Base-by-base conservation (phyloP, 2,113 vertebrate genomes). In the Mirounga angustirostris region DNA sequence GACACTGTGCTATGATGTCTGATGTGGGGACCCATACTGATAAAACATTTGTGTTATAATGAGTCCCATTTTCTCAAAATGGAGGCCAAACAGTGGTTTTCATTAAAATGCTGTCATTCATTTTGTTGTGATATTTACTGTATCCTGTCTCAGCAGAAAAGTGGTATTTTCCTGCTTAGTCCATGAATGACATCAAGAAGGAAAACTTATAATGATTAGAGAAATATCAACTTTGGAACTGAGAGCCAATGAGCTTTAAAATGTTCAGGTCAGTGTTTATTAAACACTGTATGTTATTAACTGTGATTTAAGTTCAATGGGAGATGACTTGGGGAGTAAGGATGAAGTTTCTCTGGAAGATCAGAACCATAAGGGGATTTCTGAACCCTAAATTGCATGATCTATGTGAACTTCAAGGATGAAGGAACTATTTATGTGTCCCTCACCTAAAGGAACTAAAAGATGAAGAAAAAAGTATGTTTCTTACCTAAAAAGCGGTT, bases 71-170 rank as follows among this genome's bases (percentile, higher is more conserved):
- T 97, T 95, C 82, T 91, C 43, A 59, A 97, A 94, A 89, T 54
- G 14, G 71, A 95, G 56, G 33, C 24, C 67, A 59, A 98, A 91
- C 36, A 54, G n/a, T 89, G 54, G 7, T 91, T 97, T 97, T 81
- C 91, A 98, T 98, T 97, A 98, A 98, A 96, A 96, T 82, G 69
- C 71, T 96, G 78, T 88, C 92, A 97, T 94, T 97, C 78, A 91
- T 94, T 94, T 95, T 94, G 71, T 91, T 43, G 2, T 93, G 85
- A 73, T 96, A 95, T 79, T 97, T 96, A 80, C 56, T 63, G 2
- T 89, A 65, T 89, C 78, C 97, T 95, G 40, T 91, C 81, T 82
- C 15, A 74, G 36, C 43, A 94, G 87, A 86, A 97, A 94, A 74
- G 30, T 94, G 84, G 19, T 93, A 58, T 91, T 95, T 94, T 73